Evolutionary conservation across 2,113 vertebrate genomes (phyloP), one percentile per base, ranked within the genome.

Genomic region (Etheostoma spectabile): DNA sequence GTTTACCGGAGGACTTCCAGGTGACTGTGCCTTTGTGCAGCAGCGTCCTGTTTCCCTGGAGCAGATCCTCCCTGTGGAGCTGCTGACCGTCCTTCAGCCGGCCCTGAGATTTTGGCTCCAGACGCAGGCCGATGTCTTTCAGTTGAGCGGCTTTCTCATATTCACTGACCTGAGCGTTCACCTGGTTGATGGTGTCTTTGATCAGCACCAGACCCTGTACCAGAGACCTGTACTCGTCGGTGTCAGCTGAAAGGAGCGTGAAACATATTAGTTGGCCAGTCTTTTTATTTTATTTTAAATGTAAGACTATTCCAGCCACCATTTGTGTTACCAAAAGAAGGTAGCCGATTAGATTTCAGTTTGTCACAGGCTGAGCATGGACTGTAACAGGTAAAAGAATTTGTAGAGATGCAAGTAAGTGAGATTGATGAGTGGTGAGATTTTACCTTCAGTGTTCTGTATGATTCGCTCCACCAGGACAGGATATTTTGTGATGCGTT

Each of bases 401-500:
- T 35, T 35, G 49, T n/a, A 42, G 15, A 42, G 38, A 27, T 61
- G 10, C 8, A 27, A 38, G 8, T 2, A 38, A 13, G 18, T 5
- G 4, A n/a, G n/a, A n/a, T n/a, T n/a, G n/a, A 27, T 16, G 33
- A 52, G 24, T 15, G 67, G 21, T 59, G 59, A 51, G 22, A 15
- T 12, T 27, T 79, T 91, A 99, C 98, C 97, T 93, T 97, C 96
- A 0, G 97, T 99, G 86, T 97, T 97, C 82, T 98, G 96, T 5
- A 99, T 92, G 59, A 99, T 93, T 1, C 97, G 93, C 46, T 99
- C 98, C 91, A 99, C 90, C 88, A 99, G 85, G 33, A 98, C 94
- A 0, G 98, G 98, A 74, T 99, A 99, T 30, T 99, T 99, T 70
- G 97, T 99, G 83, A 99, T 97, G 71, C 98, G 97, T 74, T 99